Evolutionary conservation across 2,888 invertebrate species (phyloP).

Genomic region (Agrochola circellaris): DNA sequence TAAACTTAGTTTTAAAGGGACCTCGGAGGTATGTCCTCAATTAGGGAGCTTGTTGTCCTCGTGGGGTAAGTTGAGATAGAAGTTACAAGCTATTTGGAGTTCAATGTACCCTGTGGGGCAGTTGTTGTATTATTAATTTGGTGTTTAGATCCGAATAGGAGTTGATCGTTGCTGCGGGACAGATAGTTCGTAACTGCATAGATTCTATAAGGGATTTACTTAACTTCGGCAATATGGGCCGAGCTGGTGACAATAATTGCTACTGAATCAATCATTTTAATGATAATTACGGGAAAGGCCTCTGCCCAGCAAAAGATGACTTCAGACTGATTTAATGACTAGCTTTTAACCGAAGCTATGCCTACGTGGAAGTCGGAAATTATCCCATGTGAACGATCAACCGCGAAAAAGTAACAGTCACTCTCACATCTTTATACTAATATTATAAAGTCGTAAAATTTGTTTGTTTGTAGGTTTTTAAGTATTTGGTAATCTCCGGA

Average conservation of each 20-base stretch:
- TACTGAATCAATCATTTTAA: too few species aligned
- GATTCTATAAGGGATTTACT: neutral
- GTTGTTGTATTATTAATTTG: slow-evolving; percentile 31
- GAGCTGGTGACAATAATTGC: neutral
- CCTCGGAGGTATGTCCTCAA: slow-evolving; percentile 47
- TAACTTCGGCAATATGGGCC: neutral
- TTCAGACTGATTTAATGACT: too few species aligned
- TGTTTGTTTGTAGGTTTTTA: too few species aligned
- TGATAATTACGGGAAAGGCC: too few species aligned
- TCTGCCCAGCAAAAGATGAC: too few species aligned
- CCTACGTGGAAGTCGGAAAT: too few species aligned
- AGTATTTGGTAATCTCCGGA: too few species aligned
- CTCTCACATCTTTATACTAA: too few species aligned
- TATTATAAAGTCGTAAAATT: too few species aligned
- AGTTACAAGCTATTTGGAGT: slow-evolving; percentile 27
- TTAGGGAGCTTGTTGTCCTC: slow-evolving; percentile 26
- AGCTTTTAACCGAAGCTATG: too few species aligned
- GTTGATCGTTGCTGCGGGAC: slow-evolving; percentile 19
- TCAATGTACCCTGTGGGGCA: slow-evolving; percentile 31
- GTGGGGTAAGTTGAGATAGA: slow-evolving; percentile 21
- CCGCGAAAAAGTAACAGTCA: too few species aligned
- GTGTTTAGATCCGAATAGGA: slow-evolving; percentile 10
- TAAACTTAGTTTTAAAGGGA: slow-evolving; percentile 46
- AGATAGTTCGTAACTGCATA: neutral
- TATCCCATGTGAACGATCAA: too few species aligned